A percentile compares a stretch with the other conserved stretches of the same genome.
phyloP scores from a whole-genome alignment of 2,797 vertebrate genomes.

The Allobates femoralis region DNA sequence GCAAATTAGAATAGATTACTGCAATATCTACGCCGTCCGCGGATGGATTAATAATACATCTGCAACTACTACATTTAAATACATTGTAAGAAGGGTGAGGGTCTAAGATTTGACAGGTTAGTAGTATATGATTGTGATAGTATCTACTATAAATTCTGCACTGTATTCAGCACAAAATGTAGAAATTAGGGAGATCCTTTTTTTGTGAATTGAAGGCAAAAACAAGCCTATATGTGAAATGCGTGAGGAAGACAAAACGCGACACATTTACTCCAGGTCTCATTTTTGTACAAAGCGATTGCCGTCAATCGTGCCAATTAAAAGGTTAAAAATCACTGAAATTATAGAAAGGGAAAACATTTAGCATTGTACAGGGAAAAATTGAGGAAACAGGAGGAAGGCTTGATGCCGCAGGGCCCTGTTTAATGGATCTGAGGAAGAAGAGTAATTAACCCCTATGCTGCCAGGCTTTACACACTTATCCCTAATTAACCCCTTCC shows the following conservation, averaged over 20 bases:
- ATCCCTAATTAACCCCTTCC: slow-evolving; percentile 54
- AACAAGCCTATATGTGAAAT: slow-evolving; percentile 14
- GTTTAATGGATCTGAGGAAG: slow-evolving; percentile 45
- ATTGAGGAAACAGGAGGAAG: slow-evolving; percentile 38
- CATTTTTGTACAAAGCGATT: slow-evolving; percentile 33
- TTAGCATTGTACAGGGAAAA: slow-evolving; percentile 46
- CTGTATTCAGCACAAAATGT: neutral
- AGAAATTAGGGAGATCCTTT: neutral
- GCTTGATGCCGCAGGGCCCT: slow-evolving; percentile 37
- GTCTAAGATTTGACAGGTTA: neutral
- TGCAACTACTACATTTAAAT: neutral
- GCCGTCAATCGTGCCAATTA: slow-evolving; percentile 54
- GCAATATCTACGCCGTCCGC: neutral
- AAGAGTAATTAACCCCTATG: slow-evolving; percentile 53
- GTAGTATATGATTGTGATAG: too few relatives aligned
- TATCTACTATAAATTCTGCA: neutral
- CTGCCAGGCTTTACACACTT: slow-evolving; percentile 25
- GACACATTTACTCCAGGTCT: slow-evolving; percentile 30
- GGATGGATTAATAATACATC: neutral
- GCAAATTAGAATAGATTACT: neutral
- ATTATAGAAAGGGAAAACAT: slow-evolving; percentile 55
- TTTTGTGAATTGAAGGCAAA: neutral
- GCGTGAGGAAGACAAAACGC: neutral
- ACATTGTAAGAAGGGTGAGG: neutral
- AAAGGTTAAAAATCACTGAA: slow-evolving; percentile 58